A percentile compares a stretch with the other conserved stretches of the same genome.
These are phyloP conservation scores for Callyntrura guangdongensis DNA, from an alignment of 2,888 invertebrate genomes.

Conservation along the genomic window DNA sequence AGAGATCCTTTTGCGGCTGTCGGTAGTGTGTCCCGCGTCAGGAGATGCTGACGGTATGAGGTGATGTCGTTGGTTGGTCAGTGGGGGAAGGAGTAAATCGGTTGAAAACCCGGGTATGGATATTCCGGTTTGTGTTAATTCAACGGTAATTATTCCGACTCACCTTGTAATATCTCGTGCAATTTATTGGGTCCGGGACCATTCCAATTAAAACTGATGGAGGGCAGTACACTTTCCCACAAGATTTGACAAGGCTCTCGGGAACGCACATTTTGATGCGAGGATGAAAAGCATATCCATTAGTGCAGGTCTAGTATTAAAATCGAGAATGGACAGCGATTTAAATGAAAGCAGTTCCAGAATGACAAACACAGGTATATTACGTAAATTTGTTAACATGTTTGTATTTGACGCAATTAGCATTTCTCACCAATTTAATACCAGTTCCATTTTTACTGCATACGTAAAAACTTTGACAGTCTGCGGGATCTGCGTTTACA, in stretches of 20 bases:
- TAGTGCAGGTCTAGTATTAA: constrained; percentile 46
- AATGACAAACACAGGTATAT: too few species aligned
- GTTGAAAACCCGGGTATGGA: too few species aligned
- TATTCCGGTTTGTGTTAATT: too few species aligned
- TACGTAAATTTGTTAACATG: too few species aligned
- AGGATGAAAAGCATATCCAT: constrained; percentile 64
- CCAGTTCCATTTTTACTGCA: constrained; percentile 47
- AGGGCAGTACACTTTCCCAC: constrained; percentile 58
- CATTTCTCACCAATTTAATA: constrained; percentile 37
- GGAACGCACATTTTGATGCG: constrained; percentile 46
- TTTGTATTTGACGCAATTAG: not conserved
- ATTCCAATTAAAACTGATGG: constrained; percentile 29
- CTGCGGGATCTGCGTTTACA: constrained; percentile 7
- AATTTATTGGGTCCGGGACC: constrained; percentile 55
- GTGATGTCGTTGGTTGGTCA: too few species aligned
- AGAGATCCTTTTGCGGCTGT: too few species aligned
- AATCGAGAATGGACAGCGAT: not conserved
- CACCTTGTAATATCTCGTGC: constrained; percentile 64
- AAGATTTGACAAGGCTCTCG: constrained; percentile 53
- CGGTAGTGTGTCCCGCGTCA: too few species aligned
- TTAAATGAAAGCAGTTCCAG: too few species aligned
- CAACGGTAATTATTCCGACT: too few species aligned
- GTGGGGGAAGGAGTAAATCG: too few species aligned
- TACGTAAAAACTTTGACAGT: constrained; percentile 48
- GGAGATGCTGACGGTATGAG: too few species aligned